These are phyloP conservation scores for Aphrophora alni DNA, from an alignment of 2,888 invertebrate genomes.

Conservation along the genomic window DNA sequence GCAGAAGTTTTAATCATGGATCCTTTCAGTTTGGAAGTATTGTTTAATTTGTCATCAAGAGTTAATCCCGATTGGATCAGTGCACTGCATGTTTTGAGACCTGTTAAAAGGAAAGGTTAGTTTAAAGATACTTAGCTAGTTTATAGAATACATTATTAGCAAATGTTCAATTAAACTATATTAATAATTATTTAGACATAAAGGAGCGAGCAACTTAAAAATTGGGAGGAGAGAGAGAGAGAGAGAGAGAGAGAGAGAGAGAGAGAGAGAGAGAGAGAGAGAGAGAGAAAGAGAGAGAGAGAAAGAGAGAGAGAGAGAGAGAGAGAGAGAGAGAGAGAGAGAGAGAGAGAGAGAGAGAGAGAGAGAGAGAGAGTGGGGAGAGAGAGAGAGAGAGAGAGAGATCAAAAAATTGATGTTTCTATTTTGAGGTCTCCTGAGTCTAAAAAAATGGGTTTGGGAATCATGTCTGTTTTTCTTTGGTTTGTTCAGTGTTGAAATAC, in stretches of 20 bases:
- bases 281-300: slow-evolving; percentile 13
- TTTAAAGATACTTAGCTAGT: too few species aligned
- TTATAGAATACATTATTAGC: not conserved
- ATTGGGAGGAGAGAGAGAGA: slow-evolving; percentile 8
- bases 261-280: slow-evolving; percentile 15
- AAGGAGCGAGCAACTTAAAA: too few species aligned
- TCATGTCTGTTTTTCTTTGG: too few species aligned
- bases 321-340: slow-evolving; percentile 18
- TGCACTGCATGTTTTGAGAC: slow-evolving; percentile 83
- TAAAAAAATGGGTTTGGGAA: too few species aligned
- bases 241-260: slow-evolving; percentile 15
- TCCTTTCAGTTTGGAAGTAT: slow-evolving; percentile 90
- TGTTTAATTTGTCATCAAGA: slow-evolving; percentile 91
- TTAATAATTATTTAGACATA: too few species aligned
- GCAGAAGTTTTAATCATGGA: slow-evolving; percentile 97
- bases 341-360: slow-evolving; percentile 17
- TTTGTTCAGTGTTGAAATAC: too few species aligned
- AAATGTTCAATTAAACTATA: too few species aligned
- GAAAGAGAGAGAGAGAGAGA: slow-evolving; percentile 10
- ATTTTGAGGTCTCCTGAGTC: too few species aligned
- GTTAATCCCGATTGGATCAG: slow-evolving; percentile 99
- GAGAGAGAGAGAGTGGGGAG: not conserved
- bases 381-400: slow-evolving; percentile 15
- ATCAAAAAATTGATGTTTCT: not conserved
- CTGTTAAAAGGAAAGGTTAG: slow-evolving; percentile 68